Evolutionary conservation across 2,113 vertebrate genomes (phyloP).

Genomic region (Cromileptes altivelis): DNA sequence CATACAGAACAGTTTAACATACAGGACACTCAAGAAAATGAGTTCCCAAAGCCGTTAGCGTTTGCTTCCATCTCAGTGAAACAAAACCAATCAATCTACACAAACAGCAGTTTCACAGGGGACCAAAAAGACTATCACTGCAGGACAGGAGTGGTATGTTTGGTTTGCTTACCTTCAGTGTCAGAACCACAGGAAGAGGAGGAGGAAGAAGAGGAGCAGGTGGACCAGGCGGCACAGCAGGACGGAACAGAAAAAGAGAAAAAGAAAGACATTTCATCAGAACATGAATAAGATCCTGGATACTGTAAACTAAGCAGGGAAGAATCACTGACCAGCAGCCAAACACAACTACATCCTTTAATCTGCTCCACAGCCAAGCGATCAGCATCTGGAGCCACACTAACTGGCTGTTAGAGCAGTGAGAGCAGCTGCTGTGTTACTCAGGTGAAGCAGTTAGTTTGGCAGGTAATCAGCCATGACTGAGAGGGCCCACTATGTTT

Average conservation of each 20-base stretch:
- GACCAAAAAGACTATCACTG: background rate
- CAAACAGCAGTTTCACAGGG: background rate
- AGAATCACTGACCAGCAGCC: background rate
- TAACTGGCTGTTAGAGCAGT: background rate
- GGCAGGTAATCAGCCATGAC: constrained; percentile 26
- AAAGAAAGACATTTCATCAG: background rate
- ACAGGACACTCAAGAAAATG: background rate
- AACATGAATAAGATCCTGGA: background rate
- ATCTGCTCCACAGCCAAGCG: background rate
- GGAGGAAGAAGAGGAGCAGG: background rate
- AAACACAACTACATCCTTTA: background rate
- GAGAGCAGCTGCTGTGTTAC: background rate
- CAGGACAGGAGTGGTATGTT: background rate
- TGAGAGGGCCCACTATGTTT: background rate
- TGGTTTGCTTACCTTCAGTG: constrained; percentile 38
- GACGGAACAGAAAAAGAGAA: background rate
- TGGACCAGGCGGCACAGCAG: background rate
- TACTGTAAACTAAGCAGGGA: background rate
- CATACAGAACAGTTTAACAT: background rate
- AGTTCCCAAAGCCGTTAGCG: background rate
- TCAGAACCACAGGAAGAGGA: background rate
- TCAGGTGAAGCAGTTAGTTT: constrained; percentile 17
- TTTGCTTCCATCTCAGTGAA: background rate
- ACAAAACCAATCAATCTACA: background rate
- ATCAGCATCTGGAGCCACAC: background rate